phyloP scores from a whole-genome alignment of 2,797 vertebrate species.

The Sparidentex hasta region DNA sequence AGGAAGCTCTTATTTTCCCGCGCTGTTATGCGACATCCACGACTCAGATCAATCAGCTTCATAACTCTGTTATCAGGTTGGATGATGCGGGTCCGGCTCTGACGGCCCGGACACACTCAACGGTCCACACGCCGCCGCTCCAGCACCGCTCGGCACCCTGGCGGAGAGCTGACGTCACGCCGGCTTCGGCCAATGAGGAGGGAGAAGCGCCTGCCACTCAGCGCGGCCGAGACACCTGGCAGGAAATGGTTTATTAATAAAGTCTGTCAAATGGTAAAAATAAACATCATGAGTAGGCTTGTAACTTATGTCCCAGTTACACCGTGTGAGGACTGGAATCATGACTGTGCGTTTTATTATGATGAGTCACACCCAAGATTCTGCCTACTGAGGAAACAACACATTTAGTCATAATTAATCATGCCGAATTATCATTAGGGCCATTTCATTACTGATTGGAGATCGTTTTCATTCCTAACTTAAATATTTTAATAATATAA shows the following conservation, averaged over 20 bases:
- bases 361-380: not conserved
- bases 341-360: not conserved
- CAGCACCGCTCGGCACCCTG: constrained; percentile 34
- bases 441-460: not conserved
- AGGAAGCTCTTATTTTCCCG: not conserved
- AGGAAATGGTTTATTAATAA: constrained; percentile 3
- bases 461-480: not conserved
- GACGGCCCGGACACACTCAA: constrained; percentile 39
- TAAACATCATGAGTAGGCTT: not conserved
- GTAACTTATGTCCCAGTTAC: not conserved
- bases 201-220: constrained; percentile 21
- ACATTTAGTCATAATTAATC: not conserved
- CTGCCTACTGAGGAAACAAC: no score
- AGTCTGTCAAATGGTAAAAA: constrained; percentile 25
- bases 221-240: constrained; percentile 36
- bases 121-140: constrained; percentile 37
- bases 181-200: constrained; percentile 61
- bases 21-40: not conserved
- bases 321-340: not conserved
- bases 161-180: constrained; percentile 57
- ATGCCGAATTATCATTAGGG: not conserved
- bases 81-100: constrained; percentile 36
- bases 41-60: not conserved
- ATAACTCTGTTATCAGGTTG: not conserved
- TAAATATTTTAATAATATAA: not conserved